Evolutionary conservation across 1,140 invertebrate species (phyloP), one percentile per base, ranked within the genome.

Genomic region (Xylocopa sonorina): DNA sequence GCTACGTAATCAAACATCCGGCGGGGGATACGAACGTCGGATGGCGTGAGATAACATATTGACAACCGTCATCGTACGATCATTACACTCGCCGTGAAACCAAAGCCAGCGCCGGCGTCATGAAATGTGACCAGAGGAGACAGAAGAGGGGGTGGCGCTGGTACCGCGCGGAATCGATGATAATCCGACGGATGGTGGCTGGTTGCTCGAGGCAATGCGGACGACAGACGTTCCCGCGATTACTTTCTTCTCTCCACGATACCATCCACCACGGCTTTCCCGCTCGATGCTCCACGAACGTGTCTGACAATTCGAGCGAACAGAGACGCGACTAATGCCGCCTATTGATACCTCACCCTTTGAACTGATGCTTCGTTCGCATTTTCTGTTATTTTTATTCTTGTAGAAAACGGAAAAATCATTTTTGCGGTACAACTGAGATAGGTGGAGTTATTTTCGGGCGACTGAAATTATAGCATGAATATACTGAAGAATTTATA

Each of bases 1-100:
- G 84, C 71, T 71, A 77, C 84, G 80, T 91, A 88, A 91, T 91
- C 89, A 89, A 84, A 85, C 81, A 77, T 55, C 43, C 38, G 51
- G n/a, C n/a, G n/a, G n/a, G n/a, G 46, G 48, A 43, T 18, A 24
- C 53, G 79, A 43, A 76, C 41, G 68, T 63, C 66, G 46, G n/a
- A 69, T 57, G 62, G 38, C 57, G 67, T 60, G 75, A 60, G 64
- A 68, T 60, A 75, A 84, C 72, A 74, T 57, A 81, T 73, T 66
- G 69, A 69, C 69, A 78, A 46, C 69, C 82, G 83, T 90, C 88
- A 88, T 89, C 85, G 84, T 62, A 81, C 82, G 85, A 90, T 91
- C 85, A 89, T 89, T 82, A 87, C 82, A 81, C 71, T 48, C 81
- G 53, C 60, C 72, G 55, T 51, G 83, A 41, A 58, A 86, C 51